phyloP scores from a whole-genome alignment of 2,888 invertebrate genomes.

The Coelinius sp. region DNA sequence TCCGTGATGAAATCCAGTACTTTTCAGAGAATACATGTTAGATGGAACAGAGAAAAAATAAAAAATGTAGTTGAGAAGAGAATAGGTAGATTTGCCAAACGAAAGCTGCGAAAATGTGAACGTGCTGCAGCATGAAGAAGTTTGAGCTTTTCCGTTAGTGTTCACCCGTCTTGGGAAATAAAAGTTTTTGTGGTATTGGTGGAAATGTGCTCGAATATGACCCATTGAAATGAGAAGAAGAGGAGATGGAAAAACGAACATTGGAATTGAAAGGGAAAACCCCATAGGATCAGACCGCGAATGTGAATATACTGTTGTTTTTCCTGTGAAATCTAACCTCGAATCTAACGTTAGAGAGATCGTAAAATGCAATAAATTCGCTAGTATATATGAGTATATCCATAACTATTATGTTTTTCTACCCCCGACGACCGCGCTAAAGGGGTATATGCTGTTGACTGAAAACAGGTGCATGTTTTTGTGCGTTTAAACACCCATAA shows the following conservation, averaged over 20 bases:
- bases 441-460: too few species aligned
- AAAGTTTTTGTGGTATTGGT: constrained; percentile 10
- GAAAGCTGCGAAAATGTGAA: background rate
- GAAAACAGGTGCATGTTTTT: too few species aligned
- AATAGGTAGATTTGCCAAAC: background rate
- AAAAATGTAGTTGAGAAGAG: background rate
- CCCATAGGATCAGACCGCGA: background rate
- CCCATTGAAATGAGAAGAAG: background rate
- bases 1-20: background rate
- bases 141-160: background rate
- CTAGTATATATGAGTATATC: background rate
- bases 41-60: background rate
- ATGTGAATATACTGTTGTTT: background rate
- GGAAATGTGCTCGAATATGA: background rate
- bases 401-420: background rate
- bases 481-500: too few species aligned
- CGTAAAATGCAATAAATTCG: constrained; percentile 3
- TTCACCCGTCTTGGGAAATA: background rate
- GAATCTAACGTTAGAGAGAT: background rate
- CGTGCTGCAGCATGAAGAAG: background rate
- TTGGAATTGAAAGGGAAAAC: background rate
- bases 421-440: too few species aligned
- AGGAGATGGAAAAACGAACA: background rate
- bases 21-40: background rate
- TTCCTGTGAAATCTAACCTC: background rate